Conservation (phyloP, 2,797 vertebrate species). For the Capromys pilorides region DNA sequence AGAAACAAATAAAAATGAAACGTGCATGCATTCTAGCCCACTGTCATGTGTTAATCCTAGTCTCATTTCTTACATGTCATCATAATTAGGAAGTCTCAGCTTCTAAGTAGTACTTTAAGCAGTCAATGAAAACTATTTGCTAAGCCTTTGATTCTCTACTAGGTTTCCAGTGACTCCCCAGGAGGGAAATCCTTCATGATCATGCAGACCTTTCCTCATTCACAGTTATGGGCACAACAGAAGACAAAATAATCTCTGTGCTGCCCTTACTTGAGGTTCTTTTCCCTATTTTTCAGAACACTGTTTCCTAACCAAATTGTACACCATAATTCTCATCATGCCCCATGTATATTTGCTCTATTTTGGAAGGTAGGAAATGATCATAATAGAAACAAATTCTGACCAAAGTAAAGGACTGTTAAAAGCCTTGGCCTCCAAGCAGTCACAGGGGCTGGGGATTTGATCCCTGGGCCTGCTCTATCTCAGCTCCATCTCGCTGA, state of each 20-base stretch:
- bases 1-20: conserved; percentile 36
- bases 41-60: background rate
- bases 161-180: background rate
- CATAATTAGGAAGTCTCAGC: background rate
- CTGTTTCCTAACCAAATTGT: background rate
- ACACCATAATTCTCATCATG: background rate
- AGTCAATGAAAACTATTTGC: background rate
- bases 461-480: too few species aligned
- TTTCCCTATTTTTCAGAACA: background rate
- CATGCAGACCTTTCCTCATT: background rate
- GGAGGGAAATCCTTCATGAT: background rate
- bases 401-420: background rate
- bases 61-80: background rate
- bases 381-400: conserved; percentile 27
- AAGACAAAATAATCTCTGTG: background rate
- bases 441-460: too few species aligned
- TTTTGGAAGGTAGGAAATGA: background rate
- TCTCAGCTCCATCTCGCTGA: too few species aligned
- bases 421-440: background rate
- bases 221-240: background rate
- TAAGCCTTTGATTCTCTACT: background rate
- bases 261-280: background rate
- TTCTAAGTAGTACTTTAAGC: background rate
- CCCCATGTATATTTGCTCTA: background rate
- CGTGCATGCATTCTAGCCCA: background rate